These are phyloP conservation scores for Drosophila nebulosa DNA, from an alignment of 1,140 invertebrate species.

Conservation along the genomic window DNA sequence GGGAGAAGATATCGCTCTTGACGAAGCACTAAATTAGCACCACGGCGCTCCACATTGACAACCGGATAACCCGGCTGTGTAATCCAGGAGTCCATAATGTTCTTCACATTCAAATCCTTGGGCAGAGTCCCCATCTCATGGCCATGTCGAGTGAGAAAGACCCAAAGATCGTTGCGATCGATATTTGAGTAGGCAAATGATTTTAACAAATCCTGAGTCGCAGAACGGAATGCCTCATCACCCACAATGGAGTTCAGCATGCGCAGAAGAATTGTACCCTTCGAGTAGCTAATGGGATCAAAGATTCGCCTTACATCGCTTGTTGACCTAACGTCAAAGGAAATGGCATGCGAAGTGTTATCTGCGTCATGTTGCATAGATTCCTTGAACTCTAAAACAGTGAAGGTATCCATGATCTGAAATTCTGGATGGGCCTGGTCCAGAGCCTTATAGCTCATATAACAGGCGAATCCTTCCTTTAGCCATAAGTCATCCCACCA, in stretches of 20 bases:
- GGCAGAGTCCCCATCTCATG: conserved; percentile 81
- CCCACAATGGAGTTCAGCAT: conserved; percentile 91
- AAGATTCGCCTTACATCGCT: conserved; percentile 91
- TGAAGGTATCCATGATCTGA: conserved; percentile 90
- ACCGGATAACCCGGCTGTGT: conserved; percentile 91
- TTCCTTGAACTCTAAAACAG: conserved; percentile 86
- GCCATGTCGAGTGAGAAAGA: conserved; percentile 83
- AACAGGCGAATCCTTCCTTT: conserved; percentile 92
- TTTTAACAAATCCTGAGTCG: conserved; percentile 85
- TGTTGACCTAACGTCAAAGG: conserved; percentile 86
- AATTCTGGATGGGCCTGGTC: conserved; percentile 85
- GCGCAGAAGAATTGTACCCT: conserved; percentile 90
- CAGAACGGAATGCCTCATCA: conserved; percentile 85
- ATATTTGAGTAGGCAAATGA: conserved; percentile 85
- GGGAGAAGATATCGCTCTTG: conserved; percentile 73
- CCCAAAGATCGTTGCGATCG: conserved; percentile 87
- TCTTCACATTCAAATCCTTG: conserved; percentile 83
- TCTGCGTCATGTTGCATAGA: conserved; percentile 88
- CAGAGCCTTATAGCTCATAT: conserved; percentile 86
- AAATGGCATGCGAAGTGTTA: conserved; percentile 87
- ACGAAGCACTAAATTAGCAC: conserved; percentile 47
- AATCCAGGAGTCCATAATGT: conserved; percentile 92
- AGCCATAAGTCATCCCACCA: conserved; percentile 92
- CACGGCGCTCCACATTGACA: conserved; percentile 83
- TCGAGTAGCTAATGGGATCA: conserved; percentile 92